Conservation (phyloP, 1,140 invertebrate genomes). For the Octopus bimaculoides region DNA sequence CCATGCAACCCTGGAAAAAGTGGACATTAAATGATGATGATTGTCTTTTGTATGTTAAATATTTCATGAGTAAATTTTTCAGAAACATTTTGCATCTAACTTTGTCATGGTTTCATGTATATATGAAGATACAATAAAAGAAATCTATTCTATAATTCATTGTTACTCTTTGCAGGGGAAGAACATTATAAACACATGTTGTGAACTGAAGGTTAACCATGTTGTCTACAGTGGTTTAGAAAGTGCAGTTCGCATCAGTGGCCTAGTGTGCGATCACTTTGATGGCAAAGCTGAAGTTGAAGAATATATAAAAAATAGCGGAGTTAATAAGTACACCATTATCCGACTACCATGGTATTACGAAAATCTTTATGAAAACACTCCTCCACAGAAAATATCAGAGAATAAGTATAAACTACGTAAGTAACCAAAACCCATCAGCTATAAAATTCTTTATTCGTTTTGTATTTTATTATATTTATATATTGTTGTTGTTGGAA, state of each 20-base stretch:
- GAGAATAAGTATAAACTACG: slow-evolving; percentile 3
- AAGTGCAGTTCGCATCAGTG: neutral
- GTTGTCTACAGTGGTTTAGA: slow-evolving; percentile 9
- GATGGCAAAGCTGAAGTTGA: slow-evolving; percentile 13
- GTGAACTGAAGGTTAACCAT: slow-evolving; percentile 1
- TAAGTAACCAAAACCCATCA: neutral
- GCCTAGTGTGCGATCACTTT: slow-evolving; percentile 3
- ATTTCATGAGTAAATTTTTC: no score
- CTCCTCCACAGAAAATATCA: neutral
- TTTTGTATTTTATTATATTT: no score
- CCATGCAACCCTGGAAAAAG: no score
- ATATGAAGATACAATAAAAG: no score
- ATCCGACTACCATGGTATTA: slow-evolving; percentile 6
- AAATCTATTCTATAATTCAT: no score
- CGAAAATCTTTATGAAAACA: slow-evolving; percentile 9
- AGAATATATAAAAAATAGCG: neutral
- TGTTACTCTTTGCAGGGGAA: slow-evolving; percentile 7
- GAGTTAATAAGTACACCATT: neutral
- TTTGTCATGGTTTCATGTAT: no score
- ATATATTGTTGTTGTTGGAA: no score
- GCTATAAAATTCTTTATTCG: no score
- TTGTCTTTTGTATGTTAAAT: no score
- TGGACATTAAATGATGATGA: no score
- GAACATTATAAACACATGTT: slow-evolving; percentile 3
- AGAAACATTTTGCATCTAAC: no score